Percentiles rank a stretch among this genome's conserved stretches.
phyloP scores from a whole-genome alignment of 2,888 invertebrate species.

The Hyalella azteca region DNA sequence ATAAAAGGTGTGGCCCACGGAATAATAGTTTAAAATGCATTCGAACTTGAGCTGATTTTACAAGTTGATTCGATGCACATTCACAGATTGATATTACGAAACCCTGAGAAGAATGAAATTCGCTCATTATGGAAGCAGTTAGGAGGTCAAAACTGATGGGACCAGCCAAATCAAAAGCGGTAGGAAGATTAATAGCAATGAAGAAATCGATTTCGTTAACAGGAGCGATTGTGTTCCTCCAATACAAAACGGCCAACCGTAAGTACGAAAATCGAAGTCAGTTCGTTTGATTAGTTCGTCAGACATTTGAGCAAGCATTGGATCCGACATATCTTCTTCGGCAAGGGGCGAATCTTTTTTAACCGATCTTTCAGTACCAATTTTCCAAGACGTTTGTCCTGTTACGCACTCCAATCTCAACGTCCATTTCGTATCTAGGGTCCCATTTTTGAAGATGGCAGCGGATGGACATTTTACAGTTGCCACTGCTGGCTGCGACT shows the following conservation, averaged over 20 bases:
- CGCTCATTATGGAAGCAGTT: too few species aligned
- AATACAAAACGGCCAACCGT: not conserved
- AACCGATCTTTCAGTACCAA: not conserved
- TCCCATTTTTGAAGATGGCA: not conserved
- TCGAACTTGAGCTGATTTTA: too few species aligned
- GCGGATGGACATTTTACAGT: conserved; percentile 1
- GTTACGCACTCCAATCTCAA: not conserved
- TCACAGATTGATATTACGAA: too few species aligned
- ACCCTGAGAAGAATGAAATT: too few species aligned
- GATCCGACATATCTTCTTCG: not conserved
- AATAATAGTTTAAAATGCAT: too few species aligned
- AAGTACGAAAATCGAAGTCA: not conserved
- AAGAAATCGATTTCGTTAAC: too few species aligned
- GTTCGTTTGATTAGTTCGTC: not conserved
- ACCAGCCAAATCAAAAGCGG: too few species aligned
- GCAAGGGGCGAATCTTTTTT: not conserved
- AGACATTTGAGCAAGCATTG: not conserved
- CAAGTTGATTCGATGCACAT: too few species aligned
- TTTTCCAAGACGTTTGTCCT: not conserved
- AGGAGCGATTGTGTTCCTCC: too few species aligned
- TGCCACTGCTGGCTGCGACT: conserved; percentile 22
- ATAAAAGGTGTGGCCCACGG: too few species aligned
- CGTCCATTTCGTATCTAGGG: not conserved
- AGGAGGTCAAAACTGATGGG: too few species aligned
- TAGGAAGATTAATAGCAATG: too few species aligned